phyloP scores from a whole-genome alignment of 2,113 vertebrate genomes.

The Propithecus coquereli region DNA sequence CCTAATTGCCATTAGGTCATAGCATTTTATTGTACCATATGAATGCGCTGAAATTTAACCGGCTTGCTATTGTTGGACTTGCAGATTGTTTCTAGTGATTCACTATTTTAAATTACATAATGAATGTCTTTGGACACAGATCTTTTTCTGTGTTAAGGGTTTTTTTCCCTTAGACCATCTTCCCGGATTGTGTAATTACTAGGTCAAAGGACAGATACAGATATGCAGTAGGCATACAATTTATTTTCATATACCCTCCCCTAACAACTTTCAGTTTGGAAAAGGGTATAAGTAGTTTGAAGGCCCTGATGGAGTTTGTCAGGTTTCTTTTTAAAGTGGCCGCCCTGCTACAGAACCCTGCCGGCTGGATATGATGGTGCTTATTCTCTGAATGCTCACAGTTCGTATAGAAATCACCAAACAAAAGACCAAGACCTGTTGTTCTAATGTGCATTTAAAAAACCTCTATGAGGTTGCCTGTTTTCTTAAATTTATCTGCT shows the following conservation, averaged over 20 bases:
- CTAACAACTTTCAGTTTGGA: neutral
- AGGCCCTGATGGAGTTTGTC: neutral
- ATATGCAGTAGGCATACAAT: neutral
- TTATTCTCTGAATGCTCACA: accelerated
- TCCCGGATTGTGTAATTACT: neutral
- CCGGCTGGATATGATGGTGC: accelerated
- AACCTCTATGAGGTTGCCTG: neutral
- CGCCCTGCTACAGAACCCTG: no score
- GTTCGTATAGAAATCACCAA: neutral
- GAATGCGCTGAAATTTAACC: neutral
- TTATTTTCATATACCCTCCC: neutral
- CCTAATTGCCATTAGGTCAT: neutral
- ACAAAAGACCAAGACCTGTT: neutral
- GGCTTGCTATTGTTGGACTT: neutral
- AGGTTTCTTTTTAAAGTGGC: neutral
- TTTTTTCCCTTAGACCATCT: neutral
- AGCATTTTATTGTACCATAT: neutral
- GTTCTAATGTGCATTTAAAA: neutral
- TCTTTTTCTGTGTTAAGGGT: neutral
- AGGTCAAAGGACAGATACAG: neutral
- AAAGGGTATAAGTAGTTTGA: neutral
- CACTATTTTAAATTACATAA: neutral
- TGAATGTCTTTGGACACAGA: neutral
- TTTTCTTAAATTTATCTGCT: neutral
- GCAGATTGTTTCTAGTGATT: neutral